Evolutionary conservation across 2,888 invertebrate species (phyloP).

Genomic region (Apamea crenata): DNA sequence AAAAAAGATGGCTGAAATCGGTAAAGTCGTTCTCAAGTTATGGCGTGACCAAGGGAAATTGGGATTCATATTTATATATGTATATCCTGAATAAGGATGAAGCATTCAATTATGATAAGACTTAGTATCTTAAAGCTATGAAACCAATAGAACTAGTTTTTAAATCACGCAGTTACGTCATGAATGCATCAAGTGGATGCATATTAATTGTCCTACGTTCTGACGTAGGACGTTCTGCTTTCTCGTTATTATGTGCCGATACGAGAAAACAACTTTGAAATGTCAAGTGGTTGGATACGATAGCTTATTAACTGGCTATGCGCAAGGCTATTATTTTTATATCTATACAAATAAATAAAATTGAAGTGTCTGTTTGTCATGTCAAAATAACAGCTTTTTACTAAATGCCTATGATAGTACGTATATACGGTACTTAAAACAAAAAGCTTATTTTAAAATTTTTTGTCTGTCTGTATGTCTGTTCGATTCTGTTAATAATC

Average conservation of each 20-base stretch:
- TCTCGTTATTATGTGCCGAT: constrained; percentile 16
- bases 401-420: too few species aligned
- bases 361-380: too few species aligned
- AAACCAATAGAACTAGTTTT: not conserved
- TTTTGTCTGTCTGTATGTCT: too few species aligned
- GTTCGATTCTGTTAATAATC: too few species aligned
- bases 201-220: constrained; percentile 22
- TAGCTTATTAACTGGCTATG: not conserved
- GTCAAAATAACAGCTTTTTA: too few species aligned
- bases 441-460: too few species aligned
- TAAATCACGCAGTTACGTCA: not conserved
- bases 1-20: too few species aligned
- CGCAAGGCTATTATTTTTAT: not conserved
- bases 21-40: too few species aligned
- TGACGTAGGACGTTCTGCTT: not conserved
- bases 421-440: too few species aligned
- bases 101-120: not conserved
- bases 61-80: too few species aligned
- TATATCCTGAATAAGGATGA: not conserved
- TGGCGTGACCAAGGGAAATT: too few species aligned
- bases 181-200: not conserved
- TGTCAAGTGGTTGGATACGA: not conserved
- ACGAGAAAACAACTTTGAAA: constrained; percentile 20
- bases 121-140: not conserved
- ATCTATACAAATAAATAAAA: not conserved